Base-by-base conservation (phyloP, 2,888 invertebrate genomes). In the Sericinus montela region DNA sequence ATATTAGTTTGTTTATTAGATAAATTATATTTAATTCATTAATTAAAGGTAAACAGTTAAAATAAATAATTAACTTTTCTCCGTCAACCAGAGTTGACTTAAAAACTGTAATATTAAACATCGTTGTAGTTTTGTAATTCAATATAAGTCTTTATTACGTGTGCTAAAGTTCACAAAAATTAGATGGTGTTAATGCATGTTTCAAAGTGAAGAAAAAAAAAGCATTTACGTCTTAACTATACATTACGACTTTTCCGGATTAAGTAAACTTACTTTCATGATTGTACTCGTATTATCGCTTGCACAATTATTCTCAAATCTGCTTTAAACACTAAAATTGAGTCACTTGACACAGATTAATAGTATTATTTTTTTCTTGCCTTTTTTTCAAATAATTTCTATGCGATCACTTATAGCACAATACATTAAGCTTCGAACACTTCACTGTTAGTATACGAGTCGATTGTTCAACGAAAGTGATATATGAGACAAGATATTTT, bases 231-330 rank as follows among this genome's bases (percentile, higher is more conserved):
- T 19, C 19, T 19, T 19, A 19, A 19, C 19, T 2, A 19, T 19
- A n/a, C 19, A 19, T 19, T 19, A 5, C 5, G 5, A 3, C 19
- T 25, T 1, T 32, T 32, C 11, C 6, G 11, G 4, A 11, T 13
- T 44, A 19, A 34, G 10, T 25, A 16, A 39, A 47, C 47, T 47
- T 47, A 47, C 47, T 47, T 47, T 41, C 47, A 47, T 47, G 47
- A 47, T 47, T 41, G 36, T 14, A 41, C 35, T 46, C 11, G 46
- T 41, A 16, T 15, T 40, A 34, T 16, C 16, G 45, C 45, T 47
- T 41, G 28, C 47, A 41, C 47, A 41, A 47, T 15, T 19, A 29
- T 30, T 14, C 40, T 30, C 9, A 5, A 8, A 23, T 6, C 6
- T 10, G 8, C n/a, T 11, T 42, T 38, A 11, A 25, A 34, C 41